Conservation (phyloP, 2,888 invertebrate species). For the Antheraea assamensis region DNA sequence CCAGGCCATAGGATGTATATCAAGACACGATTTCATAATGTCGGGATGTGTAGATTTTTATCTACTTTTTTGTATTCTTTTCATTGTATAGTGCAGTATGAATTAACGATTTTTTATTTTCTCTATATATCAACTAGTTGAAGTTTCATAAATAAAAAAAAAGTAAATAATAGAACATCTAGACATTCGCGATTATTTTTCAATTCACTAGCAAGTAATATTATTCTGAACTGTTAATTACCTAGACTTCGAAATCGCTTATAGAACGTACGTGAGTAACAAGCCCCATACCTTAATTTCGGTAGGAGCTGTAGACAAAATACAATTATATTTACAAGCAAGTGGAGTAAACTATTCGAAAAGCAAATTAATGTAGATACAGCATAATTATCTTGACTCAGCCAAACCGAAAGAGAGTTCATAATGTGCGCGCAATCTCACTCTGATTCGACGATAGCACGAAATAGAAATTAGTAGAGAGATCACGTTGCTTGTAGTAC, state of each 20-base stretch:
- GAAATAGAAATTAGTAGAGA: conserved; percentile 39
- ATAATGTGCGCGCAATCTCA: conserved; percentile 38
- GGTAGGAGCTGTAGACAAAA: neutral
- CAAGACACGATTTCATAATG: too few species aligned
- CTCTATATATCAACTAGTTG: too few species aligned
- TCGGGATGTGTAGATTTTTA: too few species aligned
- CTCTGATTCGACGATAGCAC: conserved; percentile 36
- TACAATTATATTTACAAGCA: neutral
- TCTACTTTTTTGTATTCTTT: too few species aligned
- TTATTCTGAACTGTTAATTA: neutral
- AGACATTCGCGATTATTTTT: neutral
- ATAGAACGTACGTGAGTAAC: neutral
- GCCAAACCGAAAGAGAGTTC: conserved; percentile 16
- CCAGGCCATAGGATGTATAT: too few species aligned
- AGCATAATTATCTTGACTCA: neutral
- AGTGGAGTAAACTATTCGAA: neutral
- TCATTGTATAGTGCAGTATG: too few species aligned
- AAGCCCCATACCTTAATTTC: neutral
- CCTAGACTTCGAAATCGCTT: neutral
- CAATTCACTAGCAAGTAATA: neutral
- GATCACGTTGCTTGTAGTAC: conserved; percentile 42
- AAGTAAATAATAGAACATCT: neutral
- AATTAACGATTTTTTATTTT: too few species aligned
- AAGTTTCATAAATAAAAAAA: too few species aligned
- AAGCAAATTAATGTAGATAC: neutral